These are phyloP conservation scores for Saturnia pavonia DNA, from an alignment of 2,888 invertebrate species.

Conservation along the genomic window DNA sequence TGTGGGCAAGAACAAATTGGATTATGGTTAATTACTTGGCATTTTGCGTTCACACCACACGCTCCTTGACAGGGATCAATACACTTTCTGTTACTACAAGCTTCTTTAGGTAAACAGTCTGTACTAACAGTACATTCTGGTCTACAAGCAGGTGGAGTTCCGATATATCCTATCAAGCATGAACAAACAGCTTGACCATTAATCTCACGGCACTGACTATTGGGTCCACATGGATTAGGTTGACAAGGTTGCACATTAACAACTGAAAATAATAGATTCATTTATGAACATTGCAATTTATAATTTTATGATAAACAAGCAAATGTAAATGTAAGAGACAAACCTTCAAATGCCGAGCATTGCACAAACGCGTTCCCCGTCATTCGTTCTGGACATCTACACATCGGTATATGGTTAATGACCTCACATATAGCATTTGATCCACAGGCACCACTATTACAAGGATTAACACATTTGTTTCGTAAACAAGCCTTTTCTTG, in stretches of 20 bases:
- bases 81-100: slow-evolving; percentile 91
- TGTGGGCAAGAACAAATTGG: slow-evolving; percentile 89
- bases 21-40: slow-evolving; percentile 90
- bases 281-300: not conserved
- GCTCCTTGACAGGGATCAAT: slow-evolving; percentile 91
- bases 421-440: slow-evolving; percentile 87
- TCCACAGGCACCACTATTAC: slow-evolving; percentile 86
- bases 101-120: slow-evolving; percentile 87
- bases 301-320: not conserved
- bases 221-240: slow-evolving; percentile 89
- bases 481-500: slow-evolving; percentile 84
- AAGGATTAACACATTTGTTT: slow-evolving; percentile 87
- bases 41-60: slow-evolving; percentile 89
- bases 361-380: slow-evolving; percentile 86
- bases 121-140: slow-evolving; percentile 89
- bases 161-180: slow-evolving; percentile 86
- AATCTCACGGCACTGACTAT: slow-evolving; percentile 88
- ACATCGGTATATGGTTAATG: slow-evolving; percentile 87
- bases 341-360: slow-evolving; percentile 78
- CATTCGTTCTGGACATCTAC: slow-evolving; percentile 85
- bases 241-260: slow-evolving; percentile 60
- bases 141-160: slow-evolving; percentile 89
- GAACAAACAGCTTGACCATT: slow-evolving; percentile 88
- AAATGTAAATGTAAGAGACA: slow-evolving; percentile 18
- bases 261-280: slow-evolving; percentile 49